Evolutionary conservation across 2,888 invertebrate species (phyloP).

Genomic region (Furcula furcula): DNA sequence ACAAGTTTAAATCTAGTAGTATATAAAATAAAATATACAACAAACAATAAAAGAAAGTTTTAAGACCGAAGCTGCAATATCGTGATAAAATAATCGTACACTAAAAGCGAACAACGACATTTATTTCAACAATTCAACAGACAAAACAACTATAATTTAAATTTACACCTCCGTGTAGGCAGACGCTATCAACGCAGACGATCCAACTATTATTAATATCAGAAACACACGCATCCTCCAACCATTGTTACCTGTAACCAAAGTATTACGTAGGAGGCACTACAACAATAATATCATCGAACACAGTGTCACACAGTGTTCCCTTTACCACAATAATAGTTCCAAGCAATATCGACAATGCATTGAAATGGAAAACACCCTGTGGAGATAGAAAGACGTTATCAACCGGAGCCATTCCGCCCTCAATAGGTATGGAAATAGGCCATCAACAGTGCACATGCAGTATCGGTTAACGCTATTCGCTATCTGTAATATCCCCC

Average conservation of each 20-base stretch:
- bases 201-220: slow-evolving; percentile 28
- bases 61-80: neutral
- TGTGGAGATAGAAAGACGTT: slow-evolving; percentile 29
- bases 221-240: slow-evolving; percentile 30
- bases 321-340: neutral
- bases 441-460: slow-evolving; percentile 51
- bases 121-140: slow-evolving; percentile 9
- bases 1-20: too few relatives aligned
- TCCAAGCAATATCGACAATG: slow-evolving; percentile 7
- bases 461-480: slow-evolving; percentile 48
- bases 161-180: slow-evolving; percentile 26
- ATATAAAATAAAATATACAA: too few relatives aligned
- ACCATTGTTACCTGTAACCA: slow-evolving; percentile 31
- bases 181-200: slow-evolving; percentile 18
- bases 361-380: slow-evolving; percentile 28
- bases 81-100: neutral
- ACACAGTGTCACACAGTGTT: slow-evolving; percentile 16
- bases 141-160: slow-evolving; percentile 20
- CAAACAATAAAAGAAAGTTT: neutral
- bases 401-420: slow-evolving; percentile 41
- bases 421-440: slow-evolving; percentile 58
- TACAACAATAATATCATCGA: slow-evolving; percentile 2
- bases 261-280: slow-evolving; percentile 31
- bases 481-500: slow-evolving; percentile 58
- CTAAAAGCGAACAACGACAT: neutral